A percentile compares a stretch with the other conserved stretches of the same genome.
phyloP scores from a whole-genome alignment of 2,113 vertebrate genomes.

The Mormoops blainvillei region DNA sequence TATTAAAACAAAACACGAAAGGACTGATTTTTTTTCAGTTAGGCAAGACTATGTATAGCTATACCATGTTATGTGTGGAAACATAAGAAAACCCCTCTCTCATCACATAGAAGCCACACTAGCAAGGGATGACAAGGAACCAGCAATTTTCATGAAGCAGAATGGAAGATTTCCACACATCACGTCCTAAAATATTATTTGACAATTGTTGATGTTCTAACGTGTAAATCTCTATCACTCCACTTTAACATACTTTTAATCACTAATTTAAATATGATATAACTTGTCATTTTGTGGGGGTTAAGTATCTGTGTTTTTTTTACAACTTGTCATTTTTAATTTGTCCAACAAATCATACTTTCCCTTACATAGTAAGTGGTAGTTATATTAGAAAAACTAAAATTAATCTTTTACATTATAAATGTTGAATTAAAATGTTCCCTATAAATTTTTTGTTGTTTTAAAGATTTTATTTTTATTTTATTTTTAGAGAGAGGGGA shows the following conservation, averaged over 20 bases:
- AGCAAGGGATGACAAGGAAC: neutral
- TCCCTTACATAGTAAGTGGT: neutral
- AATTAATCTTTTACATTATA: neutral
- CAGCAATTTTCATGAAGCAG: neutral
- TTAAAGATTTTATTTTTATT: too few species aligned
- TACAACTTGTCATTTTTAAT: neutral
- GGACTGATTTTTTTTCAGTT: neutral
- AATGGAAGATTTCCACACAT: neutral
- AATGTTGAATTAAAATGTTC: neutral
- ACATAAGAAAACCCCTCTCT: neutral
- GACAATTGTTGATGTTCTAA: neutral
- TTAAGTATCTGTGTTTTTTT: too few species aligned
- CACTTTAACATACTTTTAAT: neutral
- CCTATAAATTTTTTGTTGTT: too few species aligned
- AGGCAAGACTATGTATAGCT: fast-evolving
- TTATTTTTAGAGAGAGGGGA: too few species aligned
- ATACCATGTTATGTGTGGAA: neutral
- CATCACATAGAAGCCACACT: neutral
- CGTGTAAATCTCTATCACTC: neutral
- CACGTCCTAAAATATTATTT: neutral
- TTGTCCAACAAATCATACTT: neutral
- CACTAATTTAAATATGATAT: neutral
- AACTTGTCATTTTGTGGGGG: neutral
- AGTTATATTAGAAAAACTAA: neutral
- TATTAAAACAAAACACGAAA: neutral